Conservation (phyloP, 2,797 vertebrate species). For the Enteromius trimaculatus region DNA sequence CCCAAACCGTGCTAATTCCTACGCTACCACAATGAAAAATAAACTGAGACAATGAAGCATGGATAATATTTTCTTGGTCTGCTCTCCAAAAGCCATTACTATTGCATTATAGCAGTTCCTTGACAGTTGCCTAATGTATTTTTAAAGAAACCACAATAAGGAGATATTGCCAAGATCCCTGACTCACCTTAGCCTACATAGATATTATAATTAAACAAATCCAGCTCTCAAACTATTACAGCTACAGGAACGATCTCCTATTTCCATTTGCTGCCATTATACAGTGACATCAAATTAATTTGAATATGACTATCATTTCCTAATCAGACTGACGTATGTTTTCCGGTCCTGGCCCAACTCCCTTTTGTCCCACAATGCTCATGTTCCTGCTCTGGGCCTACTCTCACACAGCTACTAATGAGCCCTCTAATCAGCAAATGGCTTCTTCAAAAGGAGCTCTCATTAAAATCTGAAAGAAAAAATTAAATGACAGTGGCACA, state of each 20-base stretch:
- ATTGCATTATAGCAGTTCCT: neutral
- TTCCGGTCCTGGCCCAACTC: constrained; percentile 30
- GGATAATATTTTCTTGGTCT: neutral
- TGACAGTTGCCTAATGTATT: constrained; percentile 1
- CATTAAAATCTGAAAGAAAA: constrained; percentile 62
- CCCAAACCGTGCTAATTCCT: constrained; percentile 6
- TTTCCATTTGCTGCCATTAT: constrained; percentile 36
- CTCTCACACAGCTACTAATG: constrained; percentile 42
- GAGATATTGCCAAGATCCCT: neutral
- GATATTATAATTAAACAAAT: neutral
- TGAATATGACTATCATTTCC: constrained; percentile 32
- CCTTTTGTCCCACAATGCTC: constrained; percentile 41
- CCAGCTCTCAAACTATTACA: neutral
- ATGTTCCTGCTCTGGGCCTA: constrained; percentile 49
- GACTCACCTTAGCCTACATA: constrained; percentile 4
- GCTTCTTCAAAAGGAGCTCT: constrained; percentile 49
- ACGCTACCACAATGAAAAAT: constrained; percentile 16
- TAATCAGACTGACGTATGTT: constrained; percentile 41
- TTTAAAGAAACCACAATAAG: constrained; percentile 2
- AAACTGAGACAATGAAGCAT: constrained; percentile 2
- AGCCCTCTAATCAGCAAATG: constrained; percentile 66
- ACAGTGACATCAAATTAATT: constrained; percentile 22
- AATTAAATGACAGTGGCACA: constrained; percentile 19
- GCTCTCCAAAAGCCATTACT: neutral
- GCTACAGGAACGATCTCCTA: neutral